Evolutionary conservation across 2,888 invertebrate species (phyloP).

Genomic region (Chelonus formosanus): DNA sequence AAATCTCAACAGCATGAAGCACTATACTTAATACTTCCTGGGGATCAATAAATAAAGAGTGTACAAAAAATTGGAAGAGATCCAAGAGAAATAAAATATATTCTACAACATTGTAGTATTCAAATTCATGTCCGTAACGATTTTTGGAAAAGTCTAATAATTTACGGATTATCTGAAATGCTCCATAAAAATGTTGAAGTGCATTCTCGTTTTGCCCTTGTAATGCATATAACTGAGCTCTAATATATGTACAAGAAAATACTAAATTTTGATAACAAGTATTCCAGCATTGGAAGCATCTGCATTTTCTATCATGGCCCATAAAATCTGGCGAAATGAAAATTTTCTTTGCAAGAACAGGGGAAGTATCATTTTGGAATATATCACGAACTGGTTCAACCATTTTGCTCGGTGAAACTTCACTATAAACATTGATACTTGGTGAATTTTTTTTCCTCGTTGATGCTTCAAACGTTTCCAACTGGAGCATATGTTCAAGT

Average conservation of each 20-base stretch:
- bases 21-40: slow-evolving; percentile 42
- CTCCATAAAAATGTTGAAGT: slow-evolving; percentile 54
- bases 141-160: slow-evolving; percentile 32
- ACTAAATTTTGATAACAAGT: slow-evolving; percentile 52
- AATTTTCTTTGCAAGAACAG: slow-evolving; percentile 49
- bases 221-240: slow-evolving; percentile 55
- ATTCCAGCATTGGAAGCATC: slow-evolving; percentile 56
- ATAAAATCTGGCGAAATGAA: slow-evolving; percentile 53
- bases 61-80: slow-evolving; percentile 49
- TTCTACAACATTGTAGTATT: slow-evolving; percentile 47
- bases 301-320: slow-evolving; percentile 47
- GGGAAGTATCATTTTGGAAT: slow-evolving; percentile 49
- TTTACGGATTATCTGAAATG: slow-evolving; percentile 46
- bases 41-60: slow-evolving; percentile 25
- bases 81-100: slow-evolving; percentile 52
- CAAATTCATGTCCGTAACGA: too few relatives aligned
- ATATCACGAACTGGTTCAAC: slow-evolving; percentile 37
- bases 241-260: slow-evolving; percentile 50
- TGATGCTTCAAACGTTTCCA: slow-evolving; percentile 49
- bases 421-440: neutral
- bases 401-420: slow-evolving; percentile 11
- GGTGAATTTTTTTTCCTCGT: slow-evolving; percentile 35
- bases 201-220: slow-evolving; percentile 46
- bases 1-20: slow-evolving; percentile 45
- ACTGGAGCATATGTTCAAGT: slow-evolving; percentile 55